phyloP scores from a whole-genome alignment of 1,140 invertebrate species.

The Aphelenchoides avenae region DNA sequence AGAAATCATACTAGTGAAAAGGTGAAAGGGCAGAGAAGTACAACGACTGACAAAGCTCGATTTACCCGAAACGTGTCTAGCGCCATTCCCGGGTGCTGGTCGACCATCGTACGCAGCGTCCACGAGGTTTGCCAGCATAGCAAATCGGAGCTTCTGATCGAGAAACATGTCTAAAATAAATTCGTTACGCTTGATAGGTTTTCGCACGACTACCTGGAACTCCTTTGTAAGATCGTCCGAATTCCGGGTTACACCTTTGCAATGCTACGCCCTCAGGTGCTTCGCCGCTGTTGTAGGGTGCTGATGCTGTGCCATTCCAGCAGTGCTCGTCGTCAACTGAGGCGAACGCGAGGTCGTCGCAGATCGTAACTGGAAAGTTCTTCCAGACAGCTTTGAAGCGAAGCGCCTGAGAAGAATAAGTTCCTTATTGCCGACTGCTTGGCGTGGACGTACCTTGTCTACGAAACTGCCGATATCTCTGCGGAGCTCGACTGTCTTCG shows the following conservation, averaged over 20 bases:
- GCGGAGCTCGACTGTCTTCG: constrained; percentile 12
- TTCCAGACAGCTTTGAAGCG: too few species aligned
- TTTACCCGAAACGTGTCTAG: background rate
- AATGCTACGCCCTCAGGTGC: constrained; percentile 6
- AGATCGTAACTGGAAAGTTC: too few species aligned
- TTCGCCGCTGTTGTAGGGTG: background rate
- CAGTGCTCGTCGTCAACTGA: too few species aligned
- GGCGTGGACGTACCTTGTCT: constrained; percentile 10
- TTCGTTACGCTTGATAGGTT: background rate
- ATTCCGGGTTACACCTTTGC: constrained; percentile 21
- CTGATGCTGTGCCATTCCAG: constrained; percentile 13
- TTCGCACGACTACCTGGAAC: constrained; percentile 1
- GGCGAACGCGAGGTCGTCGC: too few species aligned
- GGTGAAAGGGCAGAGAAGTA: too few species aligned
- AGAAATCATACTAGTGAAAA: too few species aligned
- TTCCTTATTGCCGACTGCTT: background rate
- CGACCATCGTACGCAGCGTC: constrained; percentile 3
- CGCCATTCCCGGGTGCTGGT: background rate
- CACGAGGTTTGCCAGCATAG: constrained; percentile 5
- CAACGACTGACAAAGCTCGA: too few species aligned
- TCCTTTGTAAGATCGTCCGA: constrained; percentile 7
- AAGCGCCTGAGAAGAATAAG: too few species aligned
- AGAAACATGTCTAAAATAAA: constrained; percentile 18
- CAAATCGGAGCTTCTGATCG: constrained; percentile 13
- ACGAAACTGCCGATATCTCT: constrained; percentile 9